A percentile compares a stretch with the other conserved stretches of the same genome.
These are phyloP conservation scores for Pelodytes ibericus DNA, from an alignment of 2,797 vertebrate genomes.

Conservation along the genomic window DNA sequence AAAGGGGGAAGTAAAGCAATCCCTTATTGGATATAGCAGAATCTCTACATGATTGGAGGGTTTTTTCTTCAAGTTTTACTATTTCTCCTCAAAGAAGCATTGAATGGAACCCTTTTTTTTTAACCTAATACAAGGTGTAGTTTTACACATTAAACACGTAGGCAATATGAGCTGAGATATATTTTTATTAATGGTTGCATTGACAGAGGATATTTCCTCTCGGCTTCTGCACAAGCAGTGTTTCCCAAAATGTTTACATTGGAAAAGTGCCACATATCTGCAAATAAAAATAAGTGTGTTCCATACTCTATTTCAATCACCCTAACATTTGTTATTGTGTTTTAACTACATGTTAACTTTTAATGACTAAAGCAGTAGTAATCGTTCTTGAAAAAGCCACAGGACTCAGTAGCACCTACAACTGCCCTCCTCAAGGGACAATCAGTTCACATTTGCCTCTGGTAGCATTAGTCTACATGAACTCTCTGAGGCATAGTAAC, in stretches of 20 bases:
- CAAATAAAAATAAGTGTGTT: conserved; percentile 15
- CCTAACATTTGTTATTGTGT: not conserved
- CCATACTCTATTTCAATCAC: conserved; percentile 1
- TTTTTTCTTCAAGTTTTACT: conserved; percentile 3
- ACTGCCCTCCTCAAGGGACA: no score
- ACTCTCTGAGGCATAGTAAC: no score
- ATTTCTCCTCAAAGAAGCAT: conserved; percentile 19
- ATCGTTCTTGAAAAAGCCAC: no score
- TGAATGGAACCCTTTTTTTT: conserved; percentile 5
- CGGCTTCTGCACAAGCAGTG: conserved; percentile 12
- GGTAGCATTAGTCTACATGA: no score
- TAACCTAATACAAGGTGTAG: conserved; percentile 8
- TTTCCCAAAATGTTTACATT: conserved; percentile 33
- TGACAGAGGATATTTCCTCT: conserved; percentile 23
- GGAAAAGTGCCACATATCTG: conserved; percentile 25
- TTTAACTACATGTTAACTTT: not conserved
- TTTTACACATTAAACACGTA: conserved; percentile 18
- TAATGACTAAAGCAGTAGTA: no score
- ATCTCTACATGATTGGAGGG: conserved; percentile 32
- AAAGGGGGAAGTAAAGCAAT: conserved; percentile 48
- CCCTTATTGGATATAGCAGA: conserved; percentile 48
- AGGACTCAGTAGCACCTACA: no score
- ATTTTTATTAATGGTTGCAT: conserved; percentile 27
- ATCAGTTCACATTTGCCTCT: no score
- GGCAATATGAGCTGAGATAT: not conserved